Base-by-base conservation (phyloP, 2,113 vertebrate genomes). In the Catharus minimus region DNA sequence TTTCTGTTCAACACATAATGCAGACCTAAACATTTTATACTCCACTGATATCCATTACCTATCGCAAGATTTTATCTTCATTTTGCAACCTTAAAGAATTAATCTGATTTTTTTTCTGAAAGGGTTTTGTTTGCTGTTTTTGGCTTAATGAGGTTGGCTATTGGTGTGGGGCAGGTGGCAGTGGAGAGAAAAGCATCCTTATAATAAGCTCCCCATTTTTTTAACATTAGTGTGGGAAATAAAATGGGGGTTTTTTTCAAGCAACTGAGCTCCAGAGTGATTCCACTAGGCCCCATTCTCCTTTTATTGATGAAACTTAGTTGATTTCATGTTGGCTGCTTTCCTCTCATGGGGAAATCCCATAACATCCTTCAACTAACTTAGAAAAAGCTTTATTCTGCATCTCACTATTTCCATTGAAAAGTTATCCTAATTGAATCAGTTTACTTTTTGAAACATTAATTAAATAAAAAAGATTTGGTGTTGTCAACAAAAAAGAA, bases 361-460 rank as follows among this genome's bases (percentile, higher is more conserved):
- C 10, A 24, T 11, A 43, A 76, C 62, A 90, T 53, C n/a, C 52
- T 85, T 66, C 55, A 38, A 61, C 53, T 26, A 65, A 67, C 49
- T 93, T 49, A 64, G 38, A 57, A 65, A 86, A 60, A 0, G 2
- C 44, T 88, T 83, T 75, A 33, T 88, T 84, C 44, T 86, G 15
- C 50, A 76, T 84, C 39, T 88, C 53, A 26, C 65, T 55, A 36
- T 82, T 88, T 62, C 80, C n/a, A 79, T 39, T 82, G 49, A 71
- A 86, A 73, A 94, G 32, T 64, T 90, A 92, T 75, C 86, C 88
- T 86, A 95, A 88, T 82, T 89, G 50, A 91, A 79, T 80, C 84
- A 91, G 58, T 91, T 93, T 90, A 93, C 78, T 80, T 94, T 93
- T 73, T 71, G 73, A 95, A 89, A 90, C n/a, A 82, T 49, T 76